phyloP scores from a whole-genome alignment of 2,797 vertebrate species.

The Cryptoprocta ferox region DNA sequence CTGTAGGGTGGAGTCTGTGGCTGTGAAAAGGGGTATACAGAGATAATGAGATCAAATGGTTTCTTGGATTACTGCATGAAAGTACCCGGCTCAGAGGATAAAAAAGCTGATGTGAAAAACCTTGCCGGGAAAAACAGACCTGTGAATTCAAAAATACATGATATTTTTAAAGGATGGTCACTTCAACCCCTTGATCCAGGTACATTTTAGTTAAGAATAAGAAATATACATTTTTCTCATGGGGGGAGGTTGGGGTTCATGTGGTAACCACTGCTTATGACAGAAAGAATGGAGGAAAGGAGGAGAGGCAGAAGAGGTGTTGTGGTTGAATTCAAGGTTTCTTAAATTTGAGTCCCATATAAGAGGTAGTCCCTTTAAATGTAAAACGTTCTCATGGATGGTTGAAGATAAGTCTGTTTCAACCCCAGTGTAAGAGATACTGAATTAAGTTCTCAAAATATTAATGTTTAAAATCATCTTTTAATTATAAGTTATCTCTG shows the following conservation, averaged over 20 bases:
- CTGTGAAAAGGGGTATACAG: constrained; percentile 96
- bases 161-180: constrained; percentile 97
- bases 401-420: neutral
- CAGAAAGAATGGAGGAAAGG: neutral
- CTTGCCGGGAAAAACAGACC: constrained; percentile 94
- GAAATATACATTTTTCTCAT: neutral
- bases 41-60: constrained; percentile 97
- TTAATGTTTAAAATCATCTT: neutral
- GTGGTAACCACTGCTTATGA: neutral
- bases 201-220: constrained; percentile 81
- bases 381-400: neutral
- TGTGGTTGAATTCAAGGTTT: neutral
- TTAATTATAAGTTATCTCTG: neutral
- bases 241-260: neutral
- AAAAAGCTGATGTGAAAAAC: constrained; percentile 98
- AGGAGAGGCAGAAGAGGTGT: neutral
- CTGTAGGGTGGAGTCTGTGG: constrained; percentile 95
- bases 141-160: constrained; percentile 93
- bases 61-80: constrained; percentile 98
- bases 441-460: neutral
- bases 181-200: constrained; percentile 97
- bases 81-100: constrained; percentile 94
- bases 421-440: neutral
- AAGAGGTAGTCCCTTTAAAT: neutral
- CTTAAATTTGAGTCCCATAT: neutral